Evolutionary conservation across 2,888 invertebrate genomes (phyloP).

Genomic region (Sminthurides aquaticus): DNA sequence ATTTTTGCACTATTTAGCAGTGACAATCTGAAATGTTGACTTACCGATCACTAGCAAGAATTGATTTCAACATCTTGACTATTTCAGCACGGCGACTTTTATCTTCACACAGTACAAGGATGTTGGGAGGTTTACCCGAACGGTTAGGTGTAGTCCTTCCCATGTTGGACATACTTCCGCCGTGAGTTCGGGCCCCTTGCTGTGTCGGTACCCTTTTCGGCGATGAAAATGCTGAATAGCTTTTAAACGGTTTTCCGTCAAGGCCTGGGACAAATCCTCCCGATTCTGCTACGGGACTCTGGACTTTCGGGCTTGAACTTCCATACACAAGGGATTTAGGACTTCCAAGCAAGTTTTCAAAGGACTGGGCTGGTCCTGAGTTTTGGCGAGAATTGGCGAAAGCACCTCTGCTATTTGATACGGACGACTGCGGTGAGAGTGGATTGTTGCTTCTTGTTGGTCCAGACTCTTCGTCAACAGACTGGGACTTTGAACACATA

Average conservation of each 20-base stretch:
- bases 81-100: conserved; percentile 29
- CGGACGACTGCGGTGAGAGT: conserved; percentile 1
- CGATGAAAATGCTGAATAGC: conserved; percentile 25
- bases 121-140: conserved; percentile 40
- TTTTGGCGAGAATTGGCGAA: not conserved
- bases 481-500: conserved; percentile 33
- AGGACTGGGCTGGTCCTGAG: conserved; percentile 12
- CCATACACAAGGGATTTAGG: conserved; percentile 3
- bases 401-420: not conserved
- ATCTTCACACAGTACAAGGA: conserved; percentile 36
- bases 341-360: conserved; percentile 12
- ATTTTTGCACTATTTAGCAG: not conserved
- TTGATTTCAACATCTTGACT: conserved; percentile 30
- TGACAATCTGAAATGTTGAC: not conserved
- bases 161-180: not conserved
- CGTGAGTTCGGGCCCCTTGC: not conserved
- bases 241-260: conserved; percentile 12
- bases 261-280: not conserved
- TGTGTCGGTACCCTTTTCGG: conserved; percentile 23
- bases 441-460: not conserved
- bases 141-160: conserved; percentile 31
- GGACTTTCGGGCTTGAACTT: not conserved
- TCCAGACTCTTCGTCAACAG: conserved; percentile 33
- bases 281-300: conserved; percentile 7
- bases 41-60: conserved; percentile 35